Percentiles rank a stretch among this genome's conserved stretches.
These are phyloP conservation scores for Pristiophorus japonicus DNA, from an alignment of 2,113 vertebrate species.

Conservation along the genomic window DNA sequence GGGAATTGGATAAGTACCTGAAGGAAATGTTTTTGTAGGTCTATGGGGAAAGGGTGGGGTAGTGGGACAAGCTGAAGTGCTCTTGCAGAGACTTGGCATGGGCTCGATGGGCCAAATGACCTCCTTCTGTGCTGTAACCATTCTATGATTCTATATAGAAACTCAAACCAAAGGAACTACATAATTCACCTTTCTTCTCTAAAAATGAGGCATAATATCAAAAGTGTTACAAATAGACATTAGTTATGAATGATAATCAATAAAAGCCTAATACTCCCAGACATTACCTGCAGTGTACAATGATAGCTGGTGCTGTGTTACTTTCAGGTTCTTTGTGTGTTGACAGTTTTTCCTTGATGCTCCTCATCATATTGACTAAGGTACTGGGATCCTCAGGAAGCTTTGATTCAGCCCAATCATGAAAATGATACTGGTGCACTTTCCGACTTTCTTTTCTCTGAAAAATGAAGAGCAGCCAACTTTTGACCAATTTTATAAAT, in stretches of 20 bases:
- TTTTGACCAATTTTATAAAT: neutral
- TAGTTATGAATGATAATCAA: neutral
- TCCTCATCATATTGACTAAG: conserved; percentile 67
- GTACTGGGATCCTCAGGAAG: conserved; percentile 66
- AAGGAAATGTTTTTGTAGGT: too few species aligned
- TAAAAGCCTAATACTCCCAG: neutral
- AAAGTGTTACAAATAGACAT: neutral
- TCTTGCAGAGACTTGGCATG: too few species aligned
- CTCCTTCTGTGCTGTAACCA: too few species aligned
- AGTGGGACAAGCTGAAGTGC: too few species aligned
- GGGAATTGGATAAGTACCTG: too few species aligned
- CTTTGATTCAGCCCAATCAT: conserved; percentile 62
- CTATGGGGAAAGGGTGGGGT: too few species aligned
- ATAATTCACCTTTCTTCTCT: neutral
- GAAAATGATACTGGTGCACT: conserved; percentile 77
- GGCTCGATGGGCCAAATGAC: too few species aligned
- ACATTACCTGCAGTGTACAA: conserved; percentile 81
- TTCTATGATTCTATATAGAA: neutral
- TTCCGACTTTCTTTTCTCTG: conserved; percentile 74
- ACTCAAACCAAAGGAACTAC: neutral
- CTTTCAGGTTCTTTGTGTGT: conserved; percentile 43
- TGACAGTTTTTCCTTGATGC: conserved; percentile 58
- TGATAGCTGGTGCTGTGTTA: conserved; percentile 49
- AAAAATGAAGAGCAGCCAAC: conserved; percentile 39
- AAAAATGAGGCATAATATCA: neutral